Base-by-base conservation (phyloP, 2,888 invertebrate genomes). In the Caenorhabditis sulstoni region DNA sequence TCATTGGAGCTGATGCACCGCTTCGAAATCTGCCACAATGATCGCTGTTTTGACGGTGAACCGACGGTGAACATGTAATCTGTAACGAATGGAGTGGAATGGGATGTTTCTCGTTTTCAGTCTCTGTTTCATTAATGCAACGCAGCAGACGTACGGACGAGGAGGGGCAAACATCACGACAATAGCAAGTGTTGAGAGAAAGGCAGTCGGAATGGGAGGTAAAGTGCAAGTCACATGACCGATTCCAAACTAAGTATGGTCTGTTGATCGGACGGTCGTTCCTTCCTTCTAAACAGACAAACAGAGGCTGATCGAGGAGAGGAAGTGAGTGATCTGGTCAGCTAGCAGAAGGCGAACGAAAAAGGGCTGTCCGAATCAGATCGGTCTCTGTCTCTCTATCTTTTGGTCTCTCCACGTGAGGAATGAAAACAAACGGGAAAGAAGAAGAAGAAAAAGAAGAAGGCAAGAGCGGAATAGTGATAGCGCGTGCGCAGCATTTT, bases 1-100 rank as follows among this genome's bases (percentile, higher is more conserved):
- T 80, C 80, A 49, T 66, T 78, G 12, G 59, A 64, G 45, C 74
- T 74, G 18, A 78, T 47, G 16, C 20, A 67, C n/a, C 81, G 61
- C 20, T 70, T 79, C 14, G 79, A 79, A 61, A 47, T 59, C 7
- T 62, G 61, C 74, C 74, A 74, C 14, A 66, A 39, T 23, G 53
- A 16, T 41, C 41, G 57, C 37, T 74, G 65, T 66, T 74, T 74
- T 61, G 74, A 74, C 9, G 66, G 61, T n/a, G 66, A 59, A 41
- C 45, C 57, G 39, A 37, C 53, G 53, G 57, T 39, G 62, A 73
- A 73, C 73, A 74, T 66, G 66, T 59, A 58, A 12, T 39, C 39
- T 39, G 65, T 64, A 67, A 59, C 45, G 47, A 47, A 41, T 45
- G 45, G 57, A 67, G 57, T 47, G 55, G 49, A 66, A 11, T 23